Percentiles rank a stretch among this genome's conserved stretches.
Evolutionary conservation across 2,113 vertebrate genomes (phyloP).

Genomic region (Prunella fulvescens): DNA sequence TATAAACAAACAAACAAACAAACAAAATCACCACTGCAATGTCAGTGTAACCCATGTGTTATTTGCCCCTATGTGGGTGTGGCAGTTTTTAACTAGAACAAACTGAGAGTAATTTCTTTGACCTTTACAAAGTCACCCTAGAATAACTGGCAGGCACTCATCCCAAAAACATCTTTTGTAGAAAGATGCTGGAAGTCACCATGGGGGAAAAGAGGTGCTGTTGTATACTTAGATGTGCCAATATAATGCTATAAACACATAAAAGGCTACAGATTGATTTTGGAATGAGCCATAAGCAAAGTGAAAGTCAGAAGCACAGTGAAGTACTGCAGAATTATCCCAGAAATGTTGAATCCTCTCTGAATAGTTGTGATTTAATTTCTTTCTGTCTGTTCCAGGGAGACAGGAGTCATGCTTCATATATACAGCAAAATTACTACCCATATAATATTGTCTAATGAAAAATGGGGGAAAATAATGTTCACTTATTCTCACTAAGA

Average conservation of each 20-base stretch:
- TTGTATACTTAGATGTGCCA: not conserved
- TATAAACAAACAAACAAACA: not conserved
- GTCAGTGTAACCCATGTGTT: not conserved
- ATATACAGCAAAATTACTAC: not conserved
- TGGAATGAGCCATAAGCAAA: slow-evolving; percentile 4
- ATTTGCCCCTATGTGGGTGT: not conserved
- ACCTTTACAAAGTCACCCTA: slow-evolving; percentile 24
- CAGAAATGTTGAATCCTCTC: not conserved
- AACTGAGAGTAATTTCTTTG: not conserved
- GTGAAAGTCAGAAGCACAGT: not conserved
- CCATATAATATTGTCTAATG: not conserved
- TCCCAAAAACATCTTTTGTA: not conserved
- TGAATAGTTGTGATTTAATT: not conserved
- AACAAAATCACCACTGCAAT: not conserved
- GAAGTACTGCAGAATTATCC: not conserved
- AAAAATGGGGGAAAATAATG: not conserved
- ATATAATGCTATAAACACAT: not conserved
- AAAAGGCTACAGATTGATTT: slow-evolving; percentile 15
- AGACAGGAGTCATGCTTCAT: not conserved
- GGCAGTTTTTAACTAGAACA: not conserved
- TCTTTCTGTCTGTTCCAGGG: not conserved
- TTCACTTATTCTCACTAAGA: not conserved
- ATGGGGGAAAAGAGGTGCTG: not conserved
- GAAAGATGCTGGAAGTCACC: not conserved
- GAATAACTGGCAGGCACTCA: not conserved